phyloP scores from a whole-genome alignment of 1,140 invertebrate genomes.

The Bombus difficillimus region DNA sequence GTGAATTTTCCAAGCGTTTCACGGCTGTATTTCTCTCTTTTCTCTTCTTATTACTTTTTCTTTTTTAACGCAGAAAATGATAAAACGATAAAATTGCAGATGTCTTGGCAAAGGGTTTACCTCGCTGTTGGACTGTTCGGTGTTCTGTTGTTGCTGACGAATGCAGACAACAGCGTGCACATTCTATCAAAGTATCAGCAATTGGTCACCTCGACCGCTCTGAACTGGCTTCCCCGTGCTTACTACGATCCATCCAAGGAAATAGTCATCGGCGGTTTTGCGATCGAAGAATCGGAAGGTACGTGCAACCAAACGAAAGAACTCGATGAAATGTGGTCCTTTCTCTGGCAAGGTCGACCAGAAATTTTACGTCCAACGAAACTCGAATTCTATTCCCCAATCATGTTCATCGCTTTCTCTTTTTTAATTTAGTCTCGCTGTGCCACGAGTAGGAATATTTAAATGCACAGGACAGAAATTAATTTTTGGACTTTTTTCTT shows the following conservation, averaged over 20 bases:
- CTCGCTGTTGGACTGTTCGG: slow-evolving; percentile 61
- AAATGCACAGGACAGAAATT: not conserved
- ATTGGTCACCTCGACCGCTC: slow-evolving; percentile 84
- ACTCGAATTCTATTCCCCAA: not conserved
- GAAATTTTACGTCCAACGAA: not conserved
- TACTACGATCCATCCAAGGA: slow-evolving; percentile 80
- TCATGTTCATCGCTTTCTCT: not conserved
- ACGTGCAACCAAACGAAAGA: not conserved
- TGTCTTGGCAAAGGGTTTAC: slow-evolving; percentile 68
- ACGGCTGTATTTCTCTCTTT: no score
- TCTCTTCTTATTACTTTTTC: not conserved
- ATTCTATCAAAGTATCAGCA: slow-evolving; percentile 80
- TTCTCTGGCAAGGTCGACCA: not conserved
- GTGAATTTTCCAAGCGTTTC: not conserved
- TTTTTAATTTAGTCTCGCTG: not conserved
- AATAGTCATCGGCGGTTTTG: slow-evolving; percentile 84
- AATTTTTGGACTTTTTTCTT: not conserved
- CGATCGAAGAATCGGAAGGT: slow-evolving; percentile 74
- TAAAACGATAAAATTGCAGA: slow-evolving; percentile 70
- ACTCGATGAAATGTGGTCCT: not conserved
- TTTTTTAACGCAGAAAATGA: slow-evolving; percentile 10
- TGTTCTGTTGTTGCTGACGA: slow-evolving; percentile 63
- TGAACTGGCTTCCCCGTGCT: slow-evolving; percentile 83
- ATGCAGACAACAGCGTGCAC: slow-evolving; percentile 80
- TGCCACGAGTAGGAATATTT: no score